Percentiles rank a stretch among this genome's conserved stretches.
phyloP scores from a whole-genome alignment of 2,113 vertebrate species.

The Chlamydotis undulata region DNA sequence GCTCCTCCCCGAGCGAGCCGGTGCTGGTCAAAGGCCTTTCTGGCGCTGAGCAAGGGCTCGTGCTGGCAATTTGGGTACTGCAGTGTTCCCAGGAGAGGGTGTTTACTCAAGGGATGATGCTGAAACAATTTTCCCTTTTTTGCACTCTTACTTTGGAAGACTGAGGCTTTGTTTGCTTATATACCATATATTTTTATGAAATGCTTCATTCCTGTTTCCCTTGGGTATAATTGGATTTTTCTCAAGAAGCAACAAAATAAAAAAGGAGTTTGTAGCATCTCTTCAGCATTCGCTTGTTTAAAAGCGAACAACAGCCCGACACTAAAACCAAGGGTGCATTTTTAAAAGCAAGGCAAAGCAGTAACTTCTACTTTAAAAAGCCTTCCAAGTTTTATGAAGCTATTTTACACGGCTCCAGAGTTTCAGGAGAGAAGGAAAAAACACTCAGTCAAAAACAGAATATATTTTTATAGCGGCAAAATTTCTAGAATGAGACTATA shows the following conservation, averaged over 20 bases:
- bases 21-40: fast-evolving
- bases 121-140: not conserved
- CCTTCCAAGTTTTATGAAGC: slow-evolving; percentile 28
- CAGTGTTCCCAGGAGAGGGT: not conserved
- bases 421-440: slow-evolving; percentile 13
- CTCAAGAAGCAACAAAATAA: slow-evolving; percentile 22
- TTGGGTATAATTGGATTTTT: slow-evolving; percentile 13
- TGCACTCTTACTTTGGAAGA: not conserved
- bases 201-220: slow-evolving; percentile 10
- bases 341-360: slow-evolving; percentile 3
- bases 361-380: slow-evolving; percentile 39
- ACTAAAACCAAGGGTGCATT: not conserved
- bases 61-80: not conserved
- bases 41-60: not conserved
- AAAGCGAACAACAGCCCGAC: not conserved
- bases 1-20: fast-evolving
- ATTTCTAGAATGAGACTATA: slow-evolving; percentile 10
- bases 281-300: not conserved
- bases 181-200: not conserved
- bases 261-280: not conserved
- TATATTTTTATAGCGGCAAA: not conserved
- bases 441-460: not conserved
- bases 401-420: not conserved
- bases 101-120: not conserved
- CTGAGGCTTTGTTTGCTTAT: not conserved